phyloP scores from a whole-genome alignment of 2,888 invertebrate genomes.

The Sesamia inferens region DNA sequence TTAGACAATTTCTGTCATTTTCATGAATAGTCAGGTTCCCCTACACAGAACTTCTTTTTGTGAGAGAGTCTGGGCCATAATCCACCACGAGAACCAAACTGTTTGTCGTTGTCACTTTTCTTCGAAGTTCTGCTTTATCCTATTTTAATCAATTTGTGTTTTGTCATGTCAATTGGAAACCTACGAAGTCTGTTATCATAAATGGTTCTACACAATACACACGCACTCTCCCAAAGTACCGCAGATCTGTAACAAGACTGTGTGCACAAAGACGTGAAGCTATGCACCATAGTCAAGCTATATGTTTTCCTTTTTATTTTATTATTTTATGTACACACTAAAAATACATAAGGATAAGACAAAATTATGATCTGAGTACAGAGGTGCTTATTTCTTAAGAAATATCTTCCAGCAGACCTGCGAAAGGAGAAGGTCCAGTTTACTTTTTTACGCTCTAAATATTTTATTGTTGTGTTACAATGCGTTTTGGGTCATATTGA shows the following conservation, averaged over 20 bases:
- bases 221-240: slow-evolving; percentile 17
- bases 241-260: slow-evolving; percentile 34
- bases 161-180: slow-evolving; percentile 6
- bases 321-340: too few species aligned
- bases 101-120: too few species aligned
- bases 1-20: not conserved
- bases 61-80: not conserved
- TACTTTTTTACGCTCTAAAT: slow-evolving; percentile 13
- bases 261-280: slow-evolving; percentile 3
- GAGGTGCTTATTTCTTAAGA: too few species aligned
- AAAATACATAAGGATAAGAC: too few species aligned
- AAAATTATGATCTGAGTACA: too few species aligned
- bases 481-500: not conserved
- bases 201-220: not conserved
- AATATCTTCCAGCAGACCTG: too few species aligned
- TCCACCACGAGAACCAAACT: too few species aligned
- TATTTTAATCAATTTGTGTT: not conserved
- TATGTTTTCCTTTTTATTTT: too few species aligned
- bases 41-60: not conserved
- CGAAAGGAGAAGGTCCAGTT: too few species aligned
- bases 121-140: not conserved
- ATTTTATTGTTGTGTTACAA: not conserved
- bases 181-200: not conserved
- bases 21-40: not conserved
- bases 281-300: slow-evolving; percentile 18